Conservation (phyloP, 2,797 vertebrate genomes). For the Labeo calbasu region DNA sequence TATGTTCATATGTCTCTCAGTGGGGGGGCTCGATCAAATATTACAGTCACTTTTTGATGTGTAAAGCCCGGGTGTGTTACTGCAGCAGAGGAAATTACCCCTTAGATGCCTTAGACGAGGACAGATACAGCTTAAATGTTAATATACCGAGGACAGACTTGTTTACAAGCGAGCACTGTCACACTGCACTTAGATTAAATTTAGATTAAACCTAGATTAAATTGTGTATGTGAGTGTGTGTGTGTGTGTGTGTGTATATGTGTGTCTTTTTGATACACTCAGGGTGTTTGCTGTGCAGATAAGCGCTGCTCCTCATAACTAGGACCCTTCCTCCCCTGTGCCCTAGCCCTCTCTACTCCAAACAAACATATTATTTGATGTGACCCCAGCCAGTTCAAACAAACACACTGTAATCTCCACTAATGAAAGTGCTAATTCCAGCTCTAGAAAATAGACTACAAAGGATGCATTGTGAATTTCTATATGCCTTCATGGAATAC, state of each 20-base stretch:
- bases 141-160: constrained; percentile 35
- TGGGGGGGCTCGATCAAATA: constrained; percentile 69
- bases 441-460: constrained; percentile 62
- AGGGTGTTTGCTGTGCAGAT: constrained; percentile 68
- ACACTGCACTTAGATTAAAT: constrained; percentile 44
- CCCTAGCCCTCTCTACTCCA: constrained; percentile 73
- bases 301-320: constrained; percentile 78
- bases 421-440: constrained; percentile 81
- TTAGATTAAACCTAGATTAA: constrained; percentile 42
- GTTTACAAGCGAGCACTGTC: constrained; percentile 32
- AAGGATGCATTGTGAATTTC: constrained; percentile 48
- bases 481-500: constrained; percentile 59
- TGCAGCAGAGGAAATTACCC: constrained; percentile 16
- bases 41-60: constrained; percentile 52
- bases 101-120: constrained; percentile 5
- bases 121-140: constrained; percentile 36
- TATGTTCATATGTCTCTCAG: constrained; percentile 68
- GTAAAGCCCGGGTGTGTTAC: constrained; percentile 23
- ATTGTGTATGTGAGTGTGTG: constrained; percentile 19
- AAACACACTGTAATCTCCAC: constrained; percentile 71
- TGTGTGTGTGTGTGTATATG: background rate
- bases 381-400: constrained; percentile 73
- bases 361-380: constrained; percentile 80
- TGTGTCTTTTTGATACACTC: constrained; percentile 35
- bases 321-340: constrained; percentile 78